These are phyloP conservation scores for Forbesichthys agassizii DNA, from an alignment of 2,113 vertebrate genomes.

Conservation along the genomic window DNA sequence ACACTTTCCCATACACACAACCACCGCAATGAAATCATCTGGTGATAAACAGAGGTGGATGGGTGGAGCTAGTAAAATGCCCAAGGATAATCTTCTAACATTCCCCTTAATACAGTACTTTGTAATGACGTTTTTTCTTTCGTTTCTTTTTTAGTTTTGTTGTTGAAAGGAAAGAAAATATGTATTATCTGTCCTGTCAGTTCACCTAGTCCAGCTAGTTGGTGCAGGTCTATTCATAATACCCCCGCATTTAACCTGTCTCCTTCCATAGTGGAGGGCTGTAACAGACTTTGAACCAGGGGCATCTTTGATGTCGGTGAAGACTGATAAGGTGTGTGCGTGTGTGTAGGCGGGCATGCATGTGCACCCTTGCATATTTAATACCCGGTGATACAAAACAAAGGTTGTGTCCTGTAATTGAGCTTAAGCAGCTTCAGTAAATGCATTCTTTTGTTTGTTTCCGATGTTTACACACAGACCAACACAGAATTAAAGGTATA, in stretches of 20 bases:
- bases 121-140: not conserved
- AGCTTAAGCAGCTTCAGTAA: too few relatives aligned
- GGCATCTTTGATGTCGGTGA: slow-evolving; percentile 49
- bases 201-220: not conserved
- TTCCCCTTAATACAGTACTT: not conserved
- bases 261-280: not conserved
- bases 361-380: not conserved
- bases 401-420: too few relatives aligned
- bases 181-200: not conserved
- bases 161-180: not conserved
- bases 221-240: slow-evolving; percentile 4
- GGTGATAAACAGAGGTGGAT: not conserved
- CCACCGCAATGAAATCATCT: not conserved
- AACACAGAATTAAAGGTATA: too few relatives aligned
- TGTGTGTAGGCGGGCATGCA: not conserved
- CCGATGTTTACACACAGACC: too few relatives aligned
- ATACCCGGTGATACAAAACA: too few relatives aligned
- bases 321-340: slow-evolving; percentile 35
- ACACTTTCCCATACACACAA: not conserved
- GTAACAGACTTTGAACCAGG: slow-evolving; percentile 24
- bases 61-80: not conserved
- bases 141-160: not conserved
- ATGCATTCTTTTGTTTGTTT: too few relatives aligned
- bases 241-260: slow-evolving; percentile 11
- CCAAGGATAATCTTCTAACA: not conserved